Percentiles rank a stretch among this genome's conserved stretches.
Evolutionary conservation across 2,113 vertebrate species (phyloP).

Genomic region (Myrmophylax atrothorax): DNA sequence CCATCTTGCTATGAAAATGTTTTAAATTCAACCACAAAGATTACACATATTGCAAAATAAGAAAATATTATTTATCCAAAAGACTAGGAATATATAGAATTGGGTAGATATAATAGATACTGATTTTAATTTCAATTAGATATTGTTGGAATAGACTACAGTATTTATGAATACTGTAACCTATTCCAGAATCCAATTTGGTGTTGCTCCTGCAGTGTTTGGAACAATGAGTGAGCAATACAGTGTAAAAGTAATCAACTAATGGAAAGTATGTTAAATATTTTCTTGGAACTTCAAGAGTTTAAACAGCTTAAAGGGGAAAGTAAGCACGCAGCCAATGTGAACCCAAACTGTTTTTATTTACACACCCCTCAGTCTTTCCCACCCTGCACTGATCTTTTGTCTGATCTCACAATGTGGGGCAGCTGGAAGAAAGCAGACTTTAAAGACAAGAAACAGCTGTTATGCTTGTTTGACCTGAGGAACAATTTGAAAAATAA

Average conservation of each 20-base stretch:
- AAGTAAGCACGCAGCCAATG: not conserved
- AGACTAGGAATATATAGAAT: not conserved
- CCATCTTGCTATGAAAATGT: not conserved
- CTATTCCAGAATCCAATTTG: not conserved
- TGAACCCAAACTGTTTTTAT: conserved; percentile 6
- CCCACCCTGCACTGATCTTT: not conserved
- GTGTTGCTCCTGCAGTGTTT: not conserved
- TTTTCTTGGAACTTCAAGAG: conserved; percentile 13
- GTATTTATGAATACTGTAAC: not conserved
- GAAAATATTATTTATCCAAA: not conserved
- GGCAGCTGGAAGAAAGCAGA: not conserved
- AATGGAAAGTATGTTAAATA: not conserved
- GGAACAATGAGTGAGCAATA: not conserved
- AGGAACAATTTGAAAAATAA: conserved; percentile 13
- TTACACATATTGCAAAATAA: not conserved
- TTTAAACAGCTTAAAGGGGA: not conserved
- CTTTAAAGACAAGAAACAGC: conserved; percentile 21
- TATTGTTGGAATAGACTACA: not conserved
- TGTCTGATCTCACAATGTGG: not conserved
- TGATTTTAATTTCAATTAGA: not conserved
- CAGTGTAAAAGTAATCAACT: not conserved
- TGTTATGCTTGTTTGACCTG: not conserved
- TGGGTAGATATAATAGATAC: not conserved
- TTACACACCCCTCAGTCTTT: not conserved
- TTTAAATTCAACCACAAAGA: not conserved